Evolutionary conservation across 1,140 invertebrate species (phyloP).

Genomic region (Maniola jurtina): DNA sequence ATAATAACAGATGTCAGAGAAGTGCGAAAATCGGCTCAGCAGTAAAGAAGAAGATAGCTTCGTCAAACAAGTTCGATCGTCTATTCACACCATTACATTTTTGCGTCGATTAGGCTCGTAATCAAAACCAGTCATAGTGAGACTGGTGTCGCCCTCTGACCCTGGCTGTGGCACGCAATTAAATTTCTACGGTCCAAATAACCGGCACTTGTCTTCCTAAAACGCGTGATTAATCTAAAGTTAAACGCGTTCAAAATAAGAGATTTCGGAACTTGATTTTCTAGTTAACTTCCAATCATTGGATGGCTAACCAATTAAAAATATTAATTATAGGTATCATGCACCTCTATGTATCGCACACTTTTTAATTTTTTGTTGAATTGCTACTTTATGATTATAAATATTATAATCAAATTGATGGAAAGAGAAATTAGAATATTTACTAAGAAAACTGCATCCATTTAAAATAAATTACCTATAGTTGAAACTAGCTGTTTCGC

Average conservation of each 20-base stretch:
- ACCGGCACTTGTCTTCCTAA: constrained; percentile 10
- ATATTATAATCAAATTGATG: no score
- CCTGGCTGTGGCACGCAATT: constrained; percentile 56
- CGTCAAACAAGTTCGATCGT: background rate
- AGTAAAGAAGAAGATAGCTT: background rate
- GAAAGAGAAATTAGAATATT: no score
- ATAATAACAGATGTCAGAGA: no score
- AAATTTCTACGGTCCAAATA: constrained; percentile 60
- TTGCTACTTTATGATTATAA: no score
- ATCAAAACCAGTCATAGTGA: constrained; percentile 7
- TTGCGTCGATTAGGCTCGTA: background rate
- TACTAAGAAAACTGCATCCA: no score
- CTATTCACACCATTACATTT: background rate
- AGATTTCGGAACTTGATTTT: constrained; percentile 6
- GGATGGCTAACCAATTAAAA: background rate
- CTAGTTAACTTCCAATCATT: background rate
- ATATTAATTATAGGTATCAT: background rate
- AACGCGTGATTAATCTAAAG: constrained; percentile 4
- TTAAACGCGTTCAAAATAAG: constrained; percentile 7
- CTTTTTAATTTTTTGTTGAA: no score
- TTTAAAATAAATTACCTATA: no score
- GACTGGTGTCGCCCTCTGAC: constrained; percentile 49
- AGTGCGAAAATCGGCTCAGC: no score
- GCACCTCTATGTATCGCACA: no score
- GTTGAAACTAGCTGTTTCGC: no score